Evolutionary conservation across 2,113 vertebrate species (phyloP).

Genomic region (Raja brachyura): DNA sequence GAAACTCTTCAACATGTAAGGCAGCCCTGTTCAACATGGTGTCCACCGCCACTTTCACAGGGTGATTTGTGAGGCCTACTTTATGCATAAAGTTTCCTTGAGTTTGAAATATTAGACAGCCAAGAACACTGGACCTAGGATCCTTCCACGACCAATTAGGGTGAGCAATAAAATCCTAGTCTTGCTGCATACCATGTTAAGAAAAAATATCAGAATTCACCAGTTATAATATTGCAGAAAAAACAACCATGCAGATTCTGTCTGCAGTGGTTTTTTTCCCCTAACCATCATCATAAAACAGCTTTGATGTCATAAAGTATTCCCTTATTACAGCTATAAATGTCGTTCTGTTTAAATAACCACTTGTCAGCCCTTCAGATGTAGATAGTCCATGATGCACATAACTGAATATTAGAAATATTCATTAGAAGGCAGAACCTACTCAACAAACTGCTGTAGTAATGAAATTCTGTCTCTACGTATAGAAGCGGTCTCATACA

Average conservation of each 20-base stretch:
- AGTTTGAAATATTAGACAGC: no score
- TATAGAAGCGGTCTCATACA: no score
- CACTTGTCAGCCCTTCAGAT: not conserved
- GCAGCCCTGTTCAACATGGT: no score
- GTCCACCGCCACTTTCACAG: no score
- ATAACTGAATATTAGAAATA: not conserved
- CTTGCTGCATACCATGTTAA: no score
- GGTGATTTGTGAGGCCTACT: no score
- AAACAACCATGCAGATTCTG: not conserved
- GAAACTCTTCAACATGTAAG: no score
- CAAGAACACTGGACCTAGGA: no score
- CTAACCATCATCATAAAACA: not conserved
- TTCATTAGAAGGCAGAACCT: not conserved
- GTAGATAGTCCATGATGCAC: not conserved
- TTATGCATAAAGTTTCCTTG: no score
- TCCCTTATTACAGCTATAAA: conserved; percentile 1
- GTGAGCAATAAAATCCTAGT: no score
- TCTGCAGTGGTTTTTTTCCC: not conserved
- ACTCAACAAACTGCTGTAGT: not conserved
- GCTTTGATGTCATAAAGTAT: not conserved
- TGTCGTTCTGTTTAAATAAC: not conserved
- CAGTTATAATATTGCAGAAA: not conserved
- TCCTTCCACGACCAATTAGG: no score
- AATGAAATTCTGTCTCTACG: no score
- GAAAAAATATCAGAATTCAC: not conserved